Conservation (phyloP, 2,888 invertebrate genomes). For the Heliconius erato region DNA sequence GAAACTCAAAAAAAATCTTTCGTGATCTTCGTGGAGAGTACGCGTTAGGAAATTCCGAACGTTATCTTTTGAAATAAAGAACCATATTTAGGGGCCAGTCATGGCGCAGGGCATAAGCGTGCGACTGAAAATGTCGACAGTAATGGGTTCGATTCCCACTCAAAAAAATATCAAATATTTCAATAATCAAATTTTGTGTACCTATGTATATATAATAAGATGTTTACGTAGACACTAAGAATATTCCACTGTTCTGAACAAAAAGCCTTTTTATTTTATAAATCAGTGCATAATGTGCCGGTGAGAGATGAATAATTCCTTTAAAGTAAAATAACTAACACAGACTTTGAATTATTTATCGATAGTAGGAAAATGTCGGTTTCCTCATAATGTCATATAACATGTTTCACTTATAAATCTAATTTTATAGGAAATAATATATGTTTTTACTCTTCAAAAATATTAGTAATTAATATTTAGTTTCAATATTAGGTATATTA, state of each 20-base stretch:
- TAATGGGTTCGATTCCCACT: too few species aligned
- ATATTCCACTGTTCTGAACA: conserved; percentile 13
- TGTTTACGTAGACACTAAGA: conserved; percentile 4
- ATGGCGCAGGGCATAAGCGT: too few species aligned
- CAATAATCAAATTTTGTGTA: too few species aligned
- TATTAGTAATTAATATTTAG: background rate
- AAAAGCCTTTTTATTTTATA: conserved; percentile 30
- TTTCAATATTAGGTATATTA: background rate
- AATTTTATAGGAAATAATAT: background rate
- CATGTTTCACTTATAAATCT: background rate
- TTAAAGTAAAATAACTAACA: conserved; percentile 30
- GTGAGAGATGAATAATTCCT: conserved; percentile 42
- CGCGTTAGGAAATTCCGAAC: too few species aligned
- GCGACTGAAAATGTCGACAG: too few species aligned
- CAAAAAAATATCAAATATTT: too few species aligned
- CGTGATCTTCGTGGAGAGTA: too few species aligned
- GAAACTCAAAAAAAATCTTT: too few species aligned
- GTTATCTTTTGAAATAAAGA: too few species aligned
- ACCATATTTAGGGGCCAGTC: too few species aligned
- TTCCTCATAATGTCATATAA: conserved; percentile 42
- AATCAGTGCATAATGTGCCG: conserved; percentile 40
- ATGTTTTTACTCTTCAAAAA: background rate
- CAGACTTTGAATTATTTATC: conserved; percentile 44
- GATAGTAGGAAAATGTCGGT: conserved; percentile 38
- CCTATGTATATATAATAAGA: background rate